Evolutionary conservation across 2,797 vertebrate genomes (phyloP), one percentile per base, ranked within the genome.

Genomic region (Siniperca undulata): DNA sequence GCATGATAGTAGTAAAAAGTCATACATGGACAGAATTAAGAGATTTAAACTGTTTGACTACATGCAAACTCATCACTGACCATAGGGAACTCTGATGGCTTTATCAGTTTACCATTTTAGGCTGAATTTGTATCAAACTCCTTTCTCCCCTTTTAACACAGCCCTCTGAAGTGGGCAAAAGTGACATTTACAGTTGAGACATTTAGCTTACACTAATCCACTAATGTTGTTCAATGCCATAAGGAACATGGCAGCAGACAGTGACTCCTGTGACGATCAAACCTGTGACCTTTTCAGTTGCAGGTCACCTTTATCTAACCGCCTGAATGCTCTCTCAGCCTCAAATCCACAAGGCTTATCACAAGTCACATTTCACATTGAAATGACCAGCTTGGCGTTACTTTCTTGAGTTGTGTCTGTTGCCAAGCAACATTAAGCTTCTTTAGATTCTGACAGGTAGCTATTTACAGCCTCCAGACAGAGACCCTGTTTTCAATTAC

Each of bases 391-490:
- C 85, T 36, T n/a, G 71, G 50, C 61, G 8, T 60, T 36, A 34
- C 73, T 58, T 76, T 77, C 71, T 52, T 2, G 61, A 59, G 72
- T 82, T 64, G 77, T 67, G 70, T 81, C 85, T 86, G 93, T 94
- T 93, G 86, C 92, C 86, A 90, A 56, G 91, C 91, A 91, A 92
- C 91, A 77, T 82, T 81, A 74, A 78, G 82, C 88, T 55, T 81
- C 88, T 84, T 89, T 80, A 80, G 77, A 61, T 61, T 62, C 73
- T 78, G 86, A 88, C 91, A 88, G 89, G 84, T 90, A 82, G 89
- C 88, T 91, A 90, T 89, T 90, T 90, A 74, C 78, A 83, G 88
- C 86, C 81, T 81, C 68, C 80, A 89, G 86, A 87, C 76, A 58
- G 65, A 36, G 75, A 78, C 36, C 69, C 73, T 83, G 77, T 44